These are phyloP conservation scores for Stenopsyche tienmushanensis DNA, from an alignment of 1,140 invertebrate species.

Conservation along the genomic window DNA sequence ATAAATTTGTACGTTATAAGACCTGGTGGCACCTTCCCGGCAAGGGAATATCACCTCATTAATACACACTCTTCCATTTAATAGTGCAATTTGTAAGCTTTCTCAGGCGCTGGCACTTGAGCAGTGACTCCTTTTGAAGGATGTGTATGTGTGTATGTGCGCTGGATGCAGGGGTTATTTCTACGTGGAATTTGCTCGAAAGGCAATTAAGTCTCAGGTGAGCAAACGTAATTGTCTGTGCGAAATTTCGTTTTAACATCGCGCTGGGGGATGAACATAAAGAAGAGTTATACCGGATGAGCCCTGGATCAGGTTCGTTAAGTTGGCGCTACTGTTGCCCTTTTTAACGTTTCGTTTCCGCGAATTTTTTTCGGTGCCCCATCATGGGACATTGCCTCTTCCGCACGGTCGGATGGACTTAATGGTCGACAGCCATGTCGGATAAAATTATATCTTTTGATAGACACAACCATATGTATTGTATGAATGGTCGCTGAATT, in stretches of 20 bases:
- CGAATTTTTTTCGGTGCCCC: background rate
- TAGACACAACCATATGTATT: no score
- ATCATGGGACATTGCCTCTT: background rate
- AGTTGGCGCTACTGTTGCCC: constrained; percentile 5
- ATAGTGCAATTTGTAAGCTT: constrained; percentile 22
- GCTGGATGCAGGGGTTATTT: background rate
- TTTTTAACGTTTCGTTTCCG: background rate
- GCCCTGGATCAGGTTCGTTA: constrained; percentile 31
- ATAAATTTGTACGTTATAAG: no score
- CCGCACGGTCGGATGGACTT: background rate
- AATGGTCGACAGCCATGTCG: no score
- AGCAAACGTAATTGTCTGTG: constrained; percentile 40
- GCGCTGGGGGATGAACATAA: constrained; percentile 31
- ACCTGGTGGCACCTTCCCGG: background rate
- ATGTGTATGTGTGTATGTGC: background rate
- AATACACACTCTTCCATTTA: constrained; percentile 28
- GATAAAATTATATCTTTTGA: no score
- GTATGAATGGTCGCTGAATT: no score
- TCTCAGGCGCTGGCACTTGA: background rate
- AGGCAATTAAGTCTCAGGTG: constrained; percentile 42
- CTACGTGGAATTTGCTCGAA: constrained; percentile 20
- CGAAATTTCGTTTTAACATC: constrained; percentile 37
- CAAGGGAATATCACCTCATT: constrained; percentile 20
- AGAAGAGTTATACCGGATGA: constrained; percentile 34
- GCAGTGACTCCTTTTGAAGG: background rate